Percentiles rank a stretch among this genome's conserved stretches.
Evolutionary conservation across 2,113 vertebrate species (phyloP).

Genomic region (Clarias gariepinus): DNA sequence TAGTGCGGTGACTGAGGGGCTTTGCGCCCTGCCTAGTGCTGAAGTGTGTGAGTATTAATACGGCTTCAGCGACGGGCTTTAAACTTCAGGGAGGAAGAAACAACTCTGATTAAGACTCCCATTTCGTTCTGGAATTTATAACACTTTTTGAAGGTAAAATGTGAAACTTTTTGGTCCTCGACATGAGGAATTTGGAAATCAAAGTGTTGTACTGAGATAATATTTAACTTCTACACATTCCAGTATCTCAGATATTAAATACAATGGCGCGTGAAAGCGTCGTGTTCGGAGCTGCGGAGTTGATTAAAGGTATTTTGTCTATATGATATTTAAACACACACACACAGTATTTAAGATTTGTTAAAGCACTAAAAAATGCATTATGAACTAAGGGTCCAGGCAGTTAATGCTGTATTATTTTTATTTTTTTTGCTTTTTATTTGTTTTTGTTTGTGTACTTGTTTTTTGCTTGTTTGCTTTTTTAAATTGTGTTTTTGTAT

Average conservation of each 20-base stretch:
- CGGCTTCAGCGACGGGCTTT: neutral
- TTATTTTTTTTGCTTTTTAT: too few relatives aligned
- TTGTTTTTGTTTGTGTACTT: neutral
- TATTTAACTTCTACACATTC: neutral
- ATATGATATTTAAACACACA: neutral
- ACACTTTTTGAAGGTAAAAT: conserved; percentile 18
- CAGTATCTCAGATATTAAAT: neutral
- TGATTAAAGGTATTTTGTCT: conserved; percentile 42
- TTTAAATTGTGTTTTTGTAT: too few relatives aligned
- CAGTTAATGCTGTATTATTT: neutral
- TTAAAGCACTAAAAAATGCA: neutral
- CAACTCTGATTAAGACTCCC: neutral
- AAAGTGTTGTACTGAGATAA: neutral
- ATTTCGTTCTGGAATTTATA: neutral
- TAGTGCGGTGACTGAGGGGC: neutral
- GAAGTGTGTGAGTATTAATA: neutral
- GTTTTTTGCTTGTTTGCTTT: neutral
- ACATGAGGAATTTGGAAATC: neutral
- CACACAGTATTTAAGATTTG: neutral
- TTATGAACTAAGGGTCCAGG: neutral
- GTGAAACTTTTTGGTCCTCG: conserved; percentile 7
- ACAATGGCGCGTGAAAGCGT: conserved; percentile 36
- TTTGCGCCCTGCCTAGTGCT: neutral
- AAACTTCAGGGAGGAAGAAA: neutral
- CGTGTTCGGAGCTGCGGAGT: conserved; percentile 14